Base-by-base conservation (phyloP, 2,113 vertebrate genomes). In the Excalfactoria chinensis region DNA sequence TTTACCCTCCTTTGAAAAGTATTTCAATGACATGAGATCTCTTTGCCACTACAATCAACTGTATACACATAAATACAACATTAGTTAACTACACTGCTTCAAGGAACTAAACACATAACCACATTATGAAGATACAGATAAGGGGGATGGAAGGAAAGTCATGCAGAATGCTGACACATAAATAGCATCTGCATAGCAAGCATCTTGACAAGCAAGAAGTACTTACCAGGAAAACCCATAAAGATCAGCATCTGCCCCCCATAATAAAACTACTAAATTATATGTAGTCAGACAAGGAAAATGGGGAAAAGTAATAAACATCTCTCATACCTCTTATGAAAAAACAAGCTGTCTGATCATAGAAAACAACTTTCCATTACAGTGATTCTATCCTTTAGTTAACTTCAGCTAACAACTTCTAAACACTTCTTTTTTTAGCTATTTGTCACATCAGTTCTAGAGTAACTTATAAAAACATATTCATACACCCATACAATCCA, bases 81-180 rank as follows among this genome's bases (percentile, higher is more conserved):
- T 2, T 20, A 20, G 10, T 41, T 41, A 66, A 62, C 30, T 23
- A 12, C 18, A 48, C 3, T 7, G 5, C 44, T 87, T 68, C 20
- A 67, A 86, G 34, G 12, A 74, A 51, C 41, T 76, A n/a, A n/a
- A 2, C 7, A 37, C 3, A 32, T 59, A 30, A 22, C 32, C 7
- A 18, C 1, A 0, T 32, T 9, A 21, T 2, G 35, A 21, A 59
- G 4, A 66, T 28, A 6, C 0, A 4, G 8, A 37, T 2, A 3
- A n/a, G 32, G 11, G 4, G 9, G 48, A 43, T 6, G 43, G 21
- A 46, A 67, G 11, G 13, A 28, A 84, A 44, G 35, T n/a, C 55
- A 58, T 2, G 4, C 1, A 40, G 9, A 8, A 55, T 5, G 3
- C 41, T 18, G 20, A 66, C 30, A 72, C 21, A 13, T n/a, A 85